Percentiles rank a stretch among this genome's conserved stretches.
Conservation (phyloP, 2,888 invertebrate genomes). For the Cryptus viduatorius region DNA sequence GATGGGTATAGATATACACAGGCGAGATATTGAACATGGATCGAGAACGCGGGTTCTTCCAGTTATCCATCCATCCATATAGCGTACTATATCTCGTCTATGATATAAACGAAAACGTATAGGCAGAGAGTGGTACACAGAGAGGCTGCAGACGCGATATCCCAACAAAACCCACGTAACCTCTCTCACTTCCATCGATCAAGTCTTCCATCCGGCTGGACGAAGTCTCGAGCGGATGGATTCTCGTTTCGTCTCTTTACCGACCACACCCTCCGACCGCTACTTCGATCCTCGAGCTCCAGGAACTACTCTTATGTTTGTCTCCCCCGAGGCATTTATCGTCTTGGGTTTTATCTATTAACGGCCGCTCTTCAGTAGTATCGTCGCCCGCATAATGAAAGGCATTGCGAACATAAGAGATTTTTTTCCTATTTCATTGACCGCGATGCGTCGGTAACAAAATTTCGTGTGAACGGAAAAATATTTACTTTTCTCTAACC, state of each 20-base stretch:
- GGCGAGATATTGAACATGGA: constrained; percentile 45
- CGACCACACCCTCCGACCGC: constrained; percentile 12
- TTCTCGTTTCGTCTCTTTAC: constrained; percentile 32
- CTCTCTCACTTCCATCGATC: constrained; percentile 58
- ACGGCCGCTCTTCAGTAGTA: constrained; percentile 24
- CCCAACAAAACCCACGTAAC: constrained; percentile 29
- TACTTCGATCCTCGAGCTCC: neutral
- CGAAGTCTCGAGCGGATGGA: neutral
- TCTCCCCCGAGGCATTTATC: constrained; percentile 52
- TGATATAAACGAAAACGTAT: constrained; percentile 1
- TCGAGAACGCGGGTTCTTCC: constrained; percentile 30
- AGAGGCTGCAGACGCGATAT: constrained; percentile 37
- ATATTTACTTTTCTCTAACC: neutral
- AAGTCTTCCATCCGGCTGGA: constrained; percentile 51
- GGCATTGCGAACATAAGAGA: constrained; percentile 3
- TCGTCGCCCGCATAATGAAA: constrained; percentile 44
- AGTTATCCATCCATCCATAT: constrained; percentile 37
- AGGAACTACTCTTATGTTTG: constrained; percentile 50
- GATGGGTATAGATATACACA: constrained; percentile 21
- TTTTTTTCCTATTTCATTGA: neutral
- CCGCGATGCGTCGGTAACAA: constrained; percentile 1
- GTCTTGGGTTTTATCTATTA: constrained; percentile 62
- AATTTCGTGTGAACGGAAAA: neutral
- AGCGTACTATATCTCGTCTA: neutral
- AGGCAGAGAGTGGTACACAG: constrained; percentile 26